Evolutionary conservation across 2,113 vertebrate genomes (phyloP).

Genomic region (Neofelis nebulosa): DNA sequence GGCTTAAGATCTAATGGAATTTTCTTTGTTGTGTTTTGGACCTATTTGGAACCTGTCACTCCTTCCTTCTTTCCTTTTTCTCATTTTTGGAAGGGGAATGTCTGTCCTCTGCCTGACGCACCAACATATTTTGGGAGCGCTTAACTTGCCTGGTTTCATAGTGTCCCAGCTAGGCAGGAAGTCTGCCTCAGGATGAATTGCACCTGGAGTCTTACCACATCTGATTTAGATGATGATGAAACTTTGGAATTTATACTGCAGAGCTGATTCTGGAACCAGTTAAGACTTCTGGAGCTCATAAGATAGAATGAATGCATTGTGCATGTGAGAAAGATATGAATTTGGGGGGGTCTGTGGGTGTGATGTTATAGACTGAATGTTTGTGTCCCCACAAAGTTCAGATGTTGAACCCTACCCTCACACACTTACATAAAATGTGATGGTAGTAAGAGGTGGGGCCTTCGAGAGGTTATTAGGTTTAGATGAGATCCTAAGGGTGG

Average conservation of each 20-base stretch:
- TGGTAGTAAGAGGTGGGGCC: background rate
- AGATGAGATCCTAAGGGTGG: background rate
- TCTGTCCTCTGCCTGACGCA: background rate
- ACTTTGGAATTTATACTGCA: background rate
- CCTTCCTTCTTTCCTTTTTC: background rate
- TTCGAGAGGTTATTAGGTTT: background rate
- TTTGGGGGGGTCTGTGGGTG: background rate
- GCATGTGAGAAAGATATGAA: background rate
- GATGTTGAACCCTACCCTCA: background rate
- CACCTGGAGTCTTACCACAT: background rate
- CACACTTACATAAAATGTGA: background rate
- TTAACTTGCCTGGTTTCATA: background rate
- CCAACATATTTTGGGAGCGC: background rate
- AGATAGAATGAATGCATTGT: background rate
- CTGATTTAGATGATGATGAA: background rate
- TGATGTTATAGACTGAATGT: background rate
- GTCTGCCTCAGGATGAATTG: background rate
- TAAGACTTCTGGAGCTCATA: background rate
- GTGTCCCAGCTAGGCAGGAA: background rate
- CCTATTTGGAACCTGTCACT: background rate
- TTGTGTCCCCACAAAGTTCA: background rate
- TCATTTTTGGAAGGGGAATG: background rate
- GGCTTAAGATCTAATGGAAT: background rate
- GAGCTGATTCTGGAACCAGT: background rate
- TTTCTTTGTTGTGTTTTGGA: background rate